Evolutionary conservation across 2,113 vertebrate genomes (phyloP).

Genomic region (Motacilla alba): DNA sequence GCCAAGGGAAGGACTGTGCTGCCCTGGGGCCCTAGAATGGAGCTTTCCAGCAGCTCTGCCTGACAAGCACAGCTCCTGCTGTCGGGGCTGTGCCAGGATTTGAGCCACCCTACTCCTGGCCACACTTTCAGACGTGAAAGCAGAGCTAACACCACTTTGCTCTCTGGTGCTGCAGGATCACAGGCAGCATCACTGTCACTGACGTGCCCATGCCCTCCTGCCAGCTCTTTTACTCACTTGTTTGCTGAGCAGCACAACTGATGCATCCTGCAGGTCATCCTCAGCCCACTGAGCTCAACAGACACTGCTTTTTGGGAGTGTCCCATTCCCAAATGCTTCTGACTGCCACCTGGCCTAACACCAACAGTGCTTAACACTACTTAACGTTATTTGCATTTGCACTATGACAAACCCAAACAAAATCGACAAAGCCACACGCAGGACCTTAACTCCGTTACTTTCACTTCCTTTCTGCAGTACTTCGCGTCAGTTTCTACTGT

Average conservation of each 20-base stretch:
- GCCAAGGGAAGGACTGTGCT: neutral
- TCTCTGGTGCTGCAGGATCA: rapidly evolving
- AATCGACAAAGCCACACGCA: rapidly evolving
- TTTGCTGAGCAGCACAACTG: neutral
- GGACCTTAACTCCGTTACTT: neutral
- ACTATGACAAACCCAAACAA: neutral
- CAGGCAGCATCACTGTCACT: neutral
- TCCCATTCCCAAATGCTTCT: neutral
- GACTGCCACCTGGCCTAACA: neutral
- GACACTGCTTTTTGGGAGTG: neutral
- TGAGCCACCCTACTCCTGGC: neutral
- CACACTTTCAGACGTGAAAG: rapidly evolving
- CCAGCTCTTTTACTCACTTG: neutral
- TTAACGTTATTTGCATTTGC: neutral
- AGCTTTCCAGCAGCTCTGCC: neutral
- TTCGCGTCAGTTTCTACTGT: neutral
- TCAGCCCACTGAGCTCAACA: neutral
- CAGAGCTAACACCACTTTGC: neutral
- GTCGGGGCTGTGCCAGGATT: neutral
- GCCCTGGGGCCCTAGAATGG: neutral
- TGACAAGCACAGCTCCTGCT: neutral
- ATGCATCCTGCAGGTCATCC: neutral
- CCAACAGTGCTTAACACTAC: too few relatives aligned
- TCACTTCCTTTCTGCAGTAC: neutral
- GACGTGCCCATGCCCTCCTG: neutral